Base-by-base conservation (phyloP, 2,113 vertebrate genomes). In the Ursus arctos region DNA sequence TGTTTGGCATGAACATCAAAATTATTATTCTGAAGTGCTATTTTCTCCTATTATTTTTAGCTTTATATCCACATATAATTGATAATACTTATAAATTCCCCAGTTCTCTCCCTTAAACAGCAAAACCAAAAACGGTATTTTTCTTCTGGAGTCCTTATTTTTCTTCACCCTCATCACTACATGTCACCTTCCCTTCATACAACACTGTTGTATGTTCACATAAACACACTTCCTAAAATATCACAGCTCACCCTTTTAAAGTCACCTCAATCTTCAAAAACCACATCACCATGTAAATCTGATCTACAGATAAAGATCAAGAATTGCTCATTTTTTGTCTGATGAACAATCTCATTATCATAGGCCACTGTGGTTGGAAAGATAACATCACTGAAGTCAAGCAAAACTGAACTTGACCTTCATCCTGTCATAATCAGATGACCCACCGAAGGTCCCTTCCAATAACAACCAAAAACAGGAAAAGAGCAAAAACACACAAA, bases 401-500 rank as follows among this genome's bases (percentile, higher is more conserved):
- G 63, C 51, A 95, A 96, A 59, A 11, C 69, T 95, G 92, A 96
- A 72, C 51, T 72, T 92, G 76, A 95, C 88, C 69, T 91, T 88
- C 65, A 53, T 74, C 69, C 79, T 82, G 22, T 18, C 71, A 82
- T 92, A 71, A 97, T 69, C 53, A 63, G 61, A 97, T 79, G 47
- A 57, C 18, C 81, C 61, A 91, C 53, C 49, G 47, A 85, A 93
- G 65, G 55, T 67, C 6, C 74, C 36, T 92, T 83, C 57, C 57
- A 95, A 59, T 63, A 95, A 95, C 49, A 71, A 87, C 24, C 67
- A 92, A 85, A 94, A 89, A 82, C 49, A 97, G 87, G 91, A 96
- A 94, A 84, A 89, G 36, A 80, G 40, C 13, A 92, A 95, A 97
- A 83, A 28, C 43, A 92, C 40, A 84, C 24, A 87, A 88, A 97